Percentiles rank a stretch among this genome's conserved stretches.
Evolutionary conservation across 2,797 vertebrate species (phyloP).

Genomic region (Euthynnus affinis): DNA sequence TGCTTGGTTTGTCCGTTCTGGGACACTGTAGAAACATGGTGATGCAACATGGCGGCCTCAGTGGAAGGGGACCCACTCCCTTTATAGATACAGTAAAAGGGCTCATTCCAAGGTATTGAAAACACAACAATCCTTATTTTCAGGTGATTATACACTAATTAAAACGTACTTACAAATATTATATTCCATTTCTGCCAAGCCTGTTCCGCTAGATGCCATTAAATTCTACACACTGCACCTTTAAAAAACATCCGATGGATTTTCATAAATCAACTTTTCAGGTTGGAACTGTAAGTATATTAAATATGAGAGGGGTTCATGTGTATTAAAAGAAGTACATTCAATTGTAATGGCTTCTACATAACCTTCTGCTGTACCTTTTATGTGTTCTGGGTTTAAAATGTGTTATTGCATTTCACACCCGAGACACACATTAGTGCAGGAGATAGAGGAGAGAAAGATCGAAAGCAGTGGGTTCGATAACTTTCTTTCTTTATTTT

Average conservation of each 20-base stretch:
- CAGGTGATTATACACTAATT: too few relatives aligned
- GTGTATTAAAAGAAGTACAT: slow-evolving; percentile 81
- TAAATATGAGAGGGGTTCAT: slow-evolving; percentile 76
- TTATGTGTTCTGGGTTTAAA: slow-evolving; percentile 73
- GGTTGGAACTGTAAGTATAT: slow-evolving; percentile 64
- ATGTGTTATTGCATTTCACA: slow-evolving; percentile 80
- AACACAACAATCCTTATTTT: too few relatives aligned
- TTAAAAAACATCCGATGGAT: slow-evolving; percentile 79
- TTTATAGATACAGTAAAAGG: too few relatives aligned
- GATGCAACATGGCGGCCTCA: too few relatives aligned
- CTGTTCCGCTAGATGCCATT: too few relatives aligned
- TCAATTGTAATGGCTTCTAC: slow-evolving; percentile 82
- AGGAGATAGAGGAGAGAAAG: slow-evolving; percentile 41
- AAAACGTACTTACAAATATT: too few relatives aligned
- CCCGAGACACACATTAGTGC: slow-evolving; percentile 72
- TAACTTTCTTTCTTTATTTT: slow-evolving; percentile 59
- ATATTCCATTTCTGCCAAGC: too few relatives aligned
- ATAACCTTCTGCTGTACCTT: slow-evolving; percentile 69
- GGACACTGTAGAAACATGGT: too few relatives aligned
- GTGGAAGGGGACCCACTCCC: too few relatives aligned
- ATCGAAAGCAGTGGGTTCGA: slow-evolving; percentile 42
- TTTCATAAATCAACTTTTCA: slow-evolving; percentile 81
- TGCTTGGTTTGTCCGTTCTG: too few relatives aligned
- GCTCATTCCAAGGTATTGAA: too few relatives aligned
- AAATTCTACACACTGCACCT: too few relatives aligned